Base-by-base conservation (phyloP, 2,113 vertebrate species). In the Craseonycteris thonglongyai region DNA sequence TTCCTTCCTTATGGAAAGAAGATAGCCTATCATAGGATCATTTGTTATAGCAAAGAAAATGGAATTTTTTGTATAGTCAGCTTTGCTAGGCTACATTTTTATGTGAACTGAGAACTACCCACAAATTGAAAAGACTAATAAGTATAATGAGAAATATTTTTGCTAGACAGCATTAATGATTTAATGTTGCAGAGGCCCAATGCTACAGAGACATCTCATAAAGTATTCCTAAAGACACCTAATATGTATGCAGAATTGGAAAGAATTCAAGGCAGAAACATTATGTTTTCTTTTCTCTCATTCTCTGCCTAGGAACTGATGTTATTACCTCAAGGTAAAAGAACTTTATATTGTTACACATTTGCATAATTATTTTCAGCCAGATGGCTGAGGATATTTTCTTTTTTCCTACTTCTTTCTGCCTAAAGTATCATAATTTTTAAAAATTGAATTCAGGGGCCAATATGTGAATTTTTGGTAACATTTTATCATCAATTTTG, bases 1-100 rank as follows among this genome's bases (percentile, higher is more conserved):
- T 90, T 40, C 14, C 45, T 54, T 22, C n/a, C n/a, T 75, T 30
- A 28, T 49, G 84, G 63, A 33, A 92, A 86, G 28, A 88, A 91
- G 79, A 86, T n/a, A 66, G 61, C 26, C 68, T 47, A 63, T 72
- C 9, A 4, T 6, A 78, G 65, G 71, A 21, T 38, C 40, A 85
- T 95, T 92, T 92, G 49, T 96, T 40, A 91, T 6, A 49, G 51
- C 69, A 78, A 78, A 75, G 78, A 69, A 95, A 66, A 82, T 35
- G 13, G 38, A 71, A 88, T 84, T 90, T 91, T 56, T 94, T 71
- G 16, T 95, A 51, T 15, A 84, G 33, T 69, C 61, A 72, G 82
- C 8, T 93, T 90, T 88, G 47, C 54, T 76, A 76, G 63, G 61
- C 51, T 84, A n/a, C 42, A 80, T 88, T 95, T 95, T 59, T 81